Base-by-base conservation (phyloP, 1,140 invertebrate genomes). In the Aphaenogaster rudis region DNA sequence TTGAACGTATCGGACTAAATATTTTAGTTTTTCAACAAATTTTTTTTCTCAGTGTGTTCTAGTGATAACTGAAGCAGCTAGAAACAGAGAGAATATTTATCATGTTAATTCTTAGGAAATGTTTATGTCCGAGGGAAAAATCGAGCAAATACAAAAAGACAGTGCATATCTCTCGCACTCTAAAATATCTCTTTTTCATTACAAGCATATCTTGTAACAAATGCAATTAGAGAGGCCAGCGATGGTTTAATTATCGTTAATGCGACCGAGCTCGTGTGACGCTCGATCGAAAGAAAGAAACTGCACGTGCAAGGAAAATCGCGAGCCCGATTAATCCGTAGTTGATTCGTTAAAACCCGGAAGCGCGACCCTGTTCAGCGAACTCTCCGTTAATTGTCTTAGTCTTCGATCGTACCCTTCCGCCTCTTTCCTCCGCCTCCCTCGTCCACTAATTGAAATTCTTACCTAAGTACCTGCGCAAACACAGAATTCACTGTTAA, bases 381-480 rank as follows among this genome's bases (percentile, higher is more conserved):
- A 76, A 84, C 69, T 84, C 80, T 28, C 80, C 69, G 42, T 84
- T 84, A 84, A 84, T 84, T 84, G 80, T 84, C 80, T 84, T 84
- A 84, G 80, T 74, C 66, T 74, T 79, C 57, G 74, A 69, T 81
- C 74, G 67, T 61, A 13, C 45, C 39, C 50, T 45, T 8, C 48
- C 13, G 17, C 39, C 48, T 48, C 54, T 42, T 17, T 28, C 42
- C 57, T 28, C 36, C 59, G 63, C 59, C 67, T 82, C 76, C 89
- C 90, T 90, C 86, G 86, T 74, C 71, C 59, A 82, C 88, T 93
- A 93, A 93, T 92, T 92, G 92, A 93, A 92, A 93, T 92, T 93
- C 92, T 93, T 89, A 92, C 81, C 87, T 78, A 90, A 90, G 72
- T 92, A 88, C 63, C 66, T 36, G 64, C 66, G 67, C 67, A 82